A percentile compares a stretch with the other conserved stretches of the same genome.
Evolutionary conservation across 2,113 vertebrate species (phyloP).

Genomic region (Naja naja): DNA sequence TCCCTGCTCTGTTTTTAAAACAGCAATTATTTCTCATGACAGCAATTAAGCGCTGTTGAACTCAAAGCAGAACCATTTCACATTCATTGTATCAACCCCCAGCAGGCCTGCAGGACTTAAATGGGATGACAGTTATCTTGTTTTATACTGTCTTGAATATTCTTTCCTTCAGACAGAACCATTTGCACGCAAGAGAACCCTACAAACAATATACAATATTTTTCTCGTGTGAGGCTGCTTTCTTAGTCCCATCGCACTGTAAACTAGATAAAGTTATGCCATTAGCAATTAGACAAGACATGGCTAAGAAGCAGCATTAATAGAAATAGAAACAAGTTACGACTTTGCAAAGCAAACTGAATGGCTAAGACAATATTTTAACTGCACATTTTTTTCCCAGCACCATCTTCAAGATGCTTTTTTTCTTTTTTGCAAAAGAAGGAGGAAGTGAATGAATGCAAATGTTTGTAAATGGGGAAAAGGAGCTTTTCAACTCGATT

Average conservation of each 20-base stretch:
- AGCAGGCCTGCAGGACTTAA: background rate
- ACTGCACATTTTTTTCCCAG: background rate
- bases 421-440: background rate
- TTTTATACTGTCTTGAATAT: background rate
- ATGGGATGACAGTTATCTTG: background rate
- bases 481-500: background rate
- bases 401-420: background rate
- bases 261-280: background rate
- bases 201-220: background rate
- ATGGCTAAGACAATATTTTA: background rate
- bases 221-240: background rate
- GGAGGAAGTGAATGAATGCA: background rate
- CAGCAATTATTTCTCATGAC: background rate
- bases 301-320: background rate
- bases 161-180: background rate
- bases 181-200: background rate
- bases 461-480: background rate
- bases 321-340: background rate
- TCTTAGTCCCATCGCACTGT: background rate
- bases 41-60: background rate
- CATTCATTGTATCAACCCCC: background rate
- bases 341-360: background rate
- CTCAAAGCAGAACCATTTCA: background rate
- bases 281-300: background rate
- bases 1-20: conserved; percentile 2